Percentiles rank a stretch among this genome's conserved stretches.
Evolutionary conservation across 2,888 invertebrate genomes (phyloP).

Genomic region (Cantharis rufa): DNA sequence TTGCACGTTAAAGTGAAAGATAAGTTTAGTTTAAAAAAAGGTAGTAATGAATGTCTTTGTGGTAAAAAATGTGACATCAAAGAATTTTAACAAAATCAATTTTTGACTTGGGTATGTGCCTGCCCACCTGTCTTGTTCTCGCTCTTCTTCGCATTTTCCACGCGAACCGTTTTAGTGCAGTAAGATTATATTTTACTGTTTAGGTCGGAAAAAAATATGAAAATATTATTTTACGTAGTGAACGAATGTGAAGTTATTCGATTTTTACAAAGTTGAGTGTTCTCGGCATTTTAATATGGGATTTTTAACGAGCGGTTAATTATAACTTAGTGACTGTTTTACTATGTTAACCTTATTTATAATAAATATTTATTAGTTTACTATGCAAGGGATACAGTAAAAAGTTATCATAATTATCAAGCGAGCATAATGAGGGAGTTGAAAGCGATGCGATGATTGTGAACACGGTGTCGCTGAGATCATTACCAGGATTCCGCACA

Average conservation of each 20-base stretch:
- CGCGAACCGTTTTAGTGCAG: neutral
- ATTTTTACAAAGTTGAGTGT: neutral
- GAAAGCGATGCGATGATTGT: conserved; percentile 18
- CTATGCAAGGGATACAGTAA: neutral
- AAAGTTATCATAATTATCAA: conserved; percentile 16
- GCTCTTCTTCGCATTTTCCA: neutral
- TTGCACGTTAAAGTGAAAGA: neutral
- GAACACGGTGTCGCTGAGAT: conserved; percentile 24
- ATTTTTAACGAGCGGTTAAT: neutral
- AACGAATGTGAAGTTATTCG: neutral
- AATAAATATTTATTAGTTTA: neutral
- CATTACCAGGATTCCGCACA: conserved; percentile 25
- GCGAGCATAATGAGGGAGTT: conserved; percentile 13
- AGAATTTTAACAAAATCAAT: neutral
- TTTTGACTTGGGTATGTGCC: neutral
- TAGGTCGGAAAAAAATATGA: neutral
- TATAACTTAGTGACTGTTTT: neutral
- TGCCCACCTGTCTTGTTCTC: neutral
- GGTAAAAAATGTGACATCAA: neutral
- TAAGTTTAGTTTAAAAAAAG: neutral
- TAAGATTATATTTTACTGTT: neutral
- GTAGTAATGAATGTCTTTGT: neutral
- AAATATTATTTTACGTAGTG: neutral
- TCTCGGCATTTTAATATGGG: no score
- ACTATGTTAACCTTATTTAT: neutral